phyloP scores from a whole-genome alignment of 37 sponge, comb jelly and placozoan species.

The Axinella damicornis region DNA sequence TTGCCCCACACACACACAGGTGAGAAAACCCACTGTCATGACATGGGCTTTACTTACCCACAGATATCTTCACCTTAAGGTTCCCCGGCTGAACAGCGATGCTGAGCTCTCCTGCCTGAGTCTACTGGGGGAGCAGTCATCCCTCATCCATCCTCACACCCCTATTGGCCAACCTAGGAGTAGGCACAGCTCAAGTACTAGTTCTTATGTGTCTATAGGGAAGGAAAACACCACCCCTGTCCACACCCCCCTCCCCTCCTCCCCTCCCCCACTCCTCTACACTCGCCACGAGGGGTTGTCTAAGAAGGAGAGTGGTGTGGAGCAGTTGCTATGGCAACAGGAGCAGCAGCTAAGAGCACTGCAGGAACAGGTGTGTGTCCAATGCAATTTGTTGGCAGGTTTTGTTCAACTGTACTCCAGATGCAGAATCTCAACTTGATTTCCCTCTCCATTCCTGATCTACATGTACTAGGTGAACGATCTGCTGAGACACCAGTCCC shows the following conservation, averaged over 20 bases:
- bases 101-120: slow-evolving; percentile 25
- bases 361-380: slow-evolving; percentile 42
- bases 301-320: neutral
- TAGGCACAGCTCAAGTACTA: too few relatives aligned
- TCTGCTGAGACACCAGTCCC: neutral
- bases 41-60: too few relatives aligned
- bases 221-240: too few relatives aligned
- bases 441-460: neutral
- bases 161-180: too few relatives aligned
- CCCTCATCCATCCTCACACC: too few relatives aligned
- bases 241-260: too few relatives aligned
- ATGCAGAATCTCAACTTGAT: too few relatives aligned
- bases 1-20: slow-evolving; percentile 27
- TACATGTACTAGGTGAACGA: slow-evolving; percentile 23
- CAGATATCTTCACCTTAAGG: neutral
- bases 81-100: slow-evolving; percentile 3
- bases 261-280: too few relatives aligned
- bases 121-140: neutral
- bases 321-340: slow-evolving; percentile 20
- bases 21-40: neutral
- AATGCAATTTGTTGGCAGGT: too few relatives aligned
- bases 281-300: neutral
- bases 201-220: too few relatives aligned
- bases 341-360: slow-evolving; percentile 36
- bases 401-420: too few relatives aligned